Evolutionary conservation across 1,140 invertebrate species (phyloP).

Genomic region (Propsilocerus akamusi): DNA sequence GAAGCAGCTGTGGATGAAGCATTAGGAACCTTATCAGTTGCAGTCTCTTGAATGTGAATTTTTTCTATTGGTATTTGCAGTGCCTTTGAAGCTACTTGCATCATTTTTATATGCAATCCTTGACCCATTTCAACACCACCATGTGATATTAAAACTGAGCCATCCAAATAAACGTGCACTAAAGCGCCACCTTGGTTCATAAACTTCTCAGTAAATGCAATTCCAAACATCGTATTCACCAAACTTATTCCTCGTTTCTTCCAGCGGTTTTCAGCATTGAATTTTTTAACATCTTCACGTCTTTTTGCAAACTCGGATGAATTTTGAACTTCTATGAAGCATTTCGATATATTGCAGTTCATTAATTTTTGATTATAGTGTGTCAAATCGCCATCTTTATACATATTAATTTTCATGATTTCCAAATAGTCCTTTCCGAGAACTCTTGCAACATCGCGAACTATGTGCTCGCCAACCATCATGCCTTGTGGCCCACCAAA

Average conservation of each 20-base stretch:
- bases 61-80: constrained; percentile 32
- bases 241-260: constrained; percentile 30
- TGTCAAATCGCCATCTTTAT: constrained; percentile 47
- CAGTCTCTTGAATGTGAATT: constrained; percentile 43
- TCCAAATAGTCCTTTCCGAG: constrained; percentile 37
- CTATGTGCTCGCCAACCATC: constrained; percentile 61
- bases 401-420: constrained; percentile 41
- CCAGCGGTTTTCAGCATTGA: constrained; percentile 40
- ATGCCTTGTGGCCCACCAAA: constrained; percentile 83
- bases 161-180: constrained; percentile 38
- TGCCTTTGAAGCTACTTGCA: constrained; percentile 31
- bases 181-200: constrained; percentile 27
- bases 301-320: constrained; percentile 34
- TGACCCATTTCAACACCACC: constrained; percentile 53
- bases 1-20: constrained; percentile 44
- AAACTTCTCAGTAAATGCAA: constrained; percentile 22
- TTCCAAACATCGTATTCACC: constrained; percentile 27
- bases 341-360: constrained; percentile 43
- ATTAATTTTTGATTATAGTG: constrained; percentile 44
- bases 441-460: constrained; percentile 53
- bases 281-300: constrained; percentile 30
- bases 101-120: constrained; percentile 43
- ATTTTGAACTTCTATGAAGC: constrained; percentile 49
- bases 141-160: constrained; percentile 38
- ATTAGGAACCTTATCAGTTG: constrained; percentile 49